phyloP scores from a whole-genome alignment of 2,888 invertebrate species.

The Ametastegia equiseti region DNA sequence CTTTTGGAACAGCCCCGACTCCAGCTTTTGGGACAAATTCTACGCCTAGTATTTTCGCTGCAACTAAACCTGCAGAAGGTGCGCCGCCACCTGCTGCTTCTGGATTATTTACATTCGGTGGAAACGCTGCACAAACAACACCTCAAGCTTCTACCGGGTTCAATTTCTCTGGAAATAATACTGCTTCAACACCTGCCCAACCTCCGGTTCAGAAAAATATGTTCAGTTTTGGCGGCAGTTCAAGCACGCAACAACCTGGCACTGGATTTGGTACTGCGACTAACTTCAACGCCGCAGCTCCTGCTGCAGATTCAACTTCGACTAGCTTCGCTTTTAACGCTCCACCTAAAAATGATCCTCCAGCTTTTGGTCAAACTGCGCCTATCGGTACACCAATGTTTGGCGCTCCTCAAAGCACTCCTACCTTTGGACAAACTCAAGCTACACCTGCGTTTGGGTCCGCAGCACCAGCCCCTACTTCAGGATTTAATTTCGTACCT shows the following conservation, averaged over 20 bases:
- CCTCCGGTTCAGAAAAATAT: conserved; percentile 56
- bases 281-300: conserved; percentile 60
- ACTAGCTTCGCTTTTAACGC: conserved; percentile 66
- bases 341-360: conserved; percentile 58
- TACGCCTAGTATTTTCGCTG: conserved; percentile 61
- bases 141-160: conserved; percentile 52
- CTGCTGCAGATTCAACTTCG: conserved; percentile 52
- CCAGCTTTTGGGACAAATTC: conserved; percentile 56
- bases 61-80: conserved; percentile 56
- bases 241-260: conserved; percentile 52
- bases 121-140: conserved; percentile 56
- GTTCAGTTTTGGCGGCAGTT: conserved; percentile 62
- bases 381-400: conserved; percentile 61
- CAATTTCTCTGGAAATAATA: conserved; percentile 32
- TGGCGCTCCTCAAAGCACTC: conserved; percentile 58
- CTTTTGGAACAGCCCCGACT: conserved; percentile 57
- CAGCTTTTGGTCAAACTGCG: conserved; percentile 63
- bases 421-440: conserved; percentile 54
- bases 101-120: conserved; percentile 66
- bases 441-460: conserved; percentile 56
- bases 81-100: conserved; percentile 52
- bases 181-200: conserved; percentile 49
- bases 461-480: conserved; percentile 23
- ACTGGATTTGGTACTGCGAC: conserved; percentile 59
- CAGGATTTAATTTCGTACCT: conserved; percentile 67